A percentile compares a stretch with the other conserved stretches of the same genome.
These are phyloP conservation scores for Cylloceria caligata DNA, from an alignment of 2,888 invertebrate species.

Conservation along the genomic window DNA sequence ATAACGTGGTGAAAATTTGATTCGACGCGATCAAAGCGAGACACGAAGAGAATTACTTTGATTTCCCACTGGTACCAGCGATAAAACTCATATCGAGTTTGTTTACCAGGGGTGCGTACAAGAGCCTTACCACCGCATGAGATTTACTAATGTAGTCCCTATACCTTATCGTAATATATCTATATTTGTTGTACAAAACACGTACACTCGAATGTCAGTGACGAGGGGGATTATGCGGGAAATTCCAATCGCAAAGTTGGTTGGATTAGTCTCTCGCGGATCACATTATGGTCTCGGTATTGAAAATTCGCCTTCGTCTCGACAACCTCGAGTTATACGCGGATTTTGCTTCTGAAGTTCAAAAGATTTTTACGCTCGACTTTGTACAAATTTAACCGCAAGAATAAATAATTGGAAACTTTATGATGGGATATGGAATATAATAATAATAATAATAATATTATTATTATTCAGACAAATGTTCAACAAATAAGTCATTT, in stretches of 20 bases:
- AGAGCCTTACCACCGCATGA: slow-evolving; percentile 8
- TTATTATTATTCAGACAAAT: too few relatives aligned
- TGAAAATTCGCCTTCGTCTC: slow-evolving; percentile 22
- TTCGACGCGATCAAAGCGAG: slow-evolving; percentile 54
- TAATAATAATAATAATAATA: too few relatives aligned
- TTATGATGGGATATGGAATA: too few relatives aligned
- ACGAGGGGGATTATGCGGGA: slow-evolving; percentile 55
- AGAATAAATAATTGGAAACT: too few relatives aligned
- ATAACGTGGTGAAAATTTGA: slow-evolving; percentile 28
- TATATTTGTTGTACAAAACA: slow-evolving; percentile 60
- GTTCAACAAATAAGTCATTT: too few relatives aligned
- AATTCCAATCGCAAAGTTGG: slow-evolving; percentile 71
- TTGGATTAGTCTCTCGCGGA: slow-evolving; percentile 68
- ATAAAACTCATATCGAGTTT: slow-evolving; percentile 75
- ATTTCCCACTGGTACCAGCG: slow-evolving; percentile 78
- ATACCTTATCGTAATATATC: neutral
- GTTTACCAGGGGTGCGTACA: slow-evolving; percentile 56
- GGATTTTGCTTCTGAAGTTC: neutral
- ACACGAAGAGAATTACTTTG: slow-evolving; percentile 73
- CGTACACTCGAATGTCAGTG: slow-evolving; percentile 20
- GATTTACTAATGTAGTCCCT: slow-evolving; percentile 27
- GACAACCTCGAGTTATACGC: slow-evolving; percentile 6
- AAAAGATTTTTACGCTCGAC: too few relatives aligned
- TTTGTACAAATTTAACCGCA: too few relatives aligned
- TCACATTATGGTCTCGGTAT: slow-evolving; percentile 47